Evolutionary conservation across 1,140 invertebrate species (phyloP), one percentile per base, ranked within the genome.

Genomic region (Drosophila pectinifera): DNA sequence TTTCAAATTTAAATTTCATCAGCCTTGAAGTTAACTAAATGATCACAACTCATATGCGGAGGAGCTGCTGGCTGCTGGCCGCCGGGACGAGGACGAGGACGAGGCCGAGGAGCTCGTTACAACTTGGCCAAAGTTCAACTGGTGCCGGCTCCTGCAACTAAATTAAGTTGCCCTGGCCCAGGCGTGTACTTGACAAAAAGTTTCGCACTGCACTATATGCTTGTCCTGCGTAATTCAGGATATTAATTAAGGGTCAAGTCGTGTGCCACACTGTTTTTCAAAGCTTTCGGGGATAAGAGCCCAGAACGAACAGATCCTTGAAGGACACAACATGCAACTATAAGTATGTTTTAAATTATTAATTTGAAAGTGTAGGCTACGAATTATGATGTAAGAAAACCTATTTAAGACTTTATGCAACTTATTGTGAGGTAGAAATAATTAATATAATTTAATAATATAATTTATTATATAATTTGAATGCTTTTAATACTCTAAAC

Each of bases 1-100:
- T 79, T 79, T 45, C 14, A 74, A 85, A 88, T 86, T 88, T 88
- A 86, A 88, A 86, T 88, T 76, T 76, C 83, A 83, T 88, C 69
- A 86, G 73, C 70, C 61, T 75, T 61, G 54, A 58, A 69, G 65
- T 53, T 45, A 72, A 57, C 51, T 57, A 70, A 80, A 70, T 77
- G 72, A 73, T 78, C 49, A 45, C 51, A 68, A 20, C 80, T 82
- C 79, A 74, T 62, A 80, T 49, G 64, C 22, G 8, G 20, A 31
- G 18, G 11, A 18, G 45, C 49, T 49, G 20, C n/a, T 20, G 24
- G 20, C n/a, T 20, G 24, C 24, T 13, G 24, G 54, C 1, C 55
- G 14, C n/a, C n/a, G n/a, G n/a, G n/a, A n/a, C n/a, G n/a, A n/a
- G 13, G 8, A 18, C 18, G 24, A 2, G 24, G 10, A n/a, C 4